These are phyloP conservation scores for Sprattus sprattus DNA, from an alignment of 2,113 vertebrate species.

Conservation along the genomic window DNA sequence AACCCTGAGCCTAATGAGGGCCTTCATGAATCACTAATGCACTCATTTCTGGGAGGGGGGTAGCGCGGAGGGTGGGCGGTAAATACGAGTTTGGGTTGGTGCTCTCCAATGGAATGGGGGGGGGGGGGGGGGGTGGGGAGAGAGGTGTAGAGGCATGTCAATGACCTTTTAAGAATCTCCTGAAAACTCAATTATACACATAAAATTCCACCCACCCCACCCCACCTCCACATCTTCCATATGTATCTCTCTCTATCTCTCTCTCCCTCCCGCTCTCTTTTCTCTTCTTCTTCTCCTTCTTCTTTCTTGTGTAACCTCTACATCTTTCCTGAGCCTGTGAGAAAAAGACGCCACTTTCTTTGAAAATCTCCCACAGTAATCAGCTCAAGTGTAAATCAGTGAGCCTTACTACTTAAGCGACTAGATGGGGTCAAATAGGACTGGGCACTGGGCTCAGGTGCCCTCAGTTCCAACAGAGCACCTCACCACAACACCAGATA, in stretches of 20 bases:
- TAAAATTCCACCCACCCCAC: not conserved
- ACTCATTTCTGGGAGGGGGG: constrained; percentile 55
- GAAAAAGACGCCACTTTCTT: not conserved
- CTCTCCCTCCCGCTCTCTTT: not conserved
- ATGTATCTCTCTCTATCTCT: not conserved
- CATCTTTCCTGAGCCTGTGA: not conserved
- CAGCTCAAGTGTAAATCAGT: not conserved
- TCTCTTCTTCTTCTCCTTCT: not conserved
- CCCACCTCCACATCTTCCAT: constrained; percentile 5
- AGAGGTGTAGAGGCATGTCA: constrained; percentile 55
- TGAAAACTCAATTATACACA: constrained; percentile 70
- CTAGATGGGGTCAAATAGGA: not conserved
- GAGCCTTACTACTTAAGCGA: not conserved
- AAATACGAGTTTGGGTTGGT: constrained; percentile 26
- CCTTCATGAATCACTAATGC: constrained; percentile 76
- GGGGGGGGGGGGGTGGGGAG: not conserved
- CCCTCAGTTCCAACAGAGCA: too few relatives aligned
- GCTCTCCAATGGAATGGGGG: not conserved
- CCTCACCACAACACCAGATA: too few relatives aligned
- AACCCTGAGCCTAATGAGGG: constrained; percentile 76
- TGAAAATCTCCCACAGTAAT: not conserved
- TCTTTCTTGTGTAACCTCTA: not conserved
- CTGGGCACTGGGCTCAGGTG: too few relatives aligned
- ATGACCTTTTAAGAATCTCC: constrained; percentile 71
- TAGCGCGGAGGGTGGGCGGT: constrained; percentile 28